Evolutionary conservation across 2,113 vertebrate species (phyloP).

Genomic region (Picathartes gymnocephalus): DNA sequence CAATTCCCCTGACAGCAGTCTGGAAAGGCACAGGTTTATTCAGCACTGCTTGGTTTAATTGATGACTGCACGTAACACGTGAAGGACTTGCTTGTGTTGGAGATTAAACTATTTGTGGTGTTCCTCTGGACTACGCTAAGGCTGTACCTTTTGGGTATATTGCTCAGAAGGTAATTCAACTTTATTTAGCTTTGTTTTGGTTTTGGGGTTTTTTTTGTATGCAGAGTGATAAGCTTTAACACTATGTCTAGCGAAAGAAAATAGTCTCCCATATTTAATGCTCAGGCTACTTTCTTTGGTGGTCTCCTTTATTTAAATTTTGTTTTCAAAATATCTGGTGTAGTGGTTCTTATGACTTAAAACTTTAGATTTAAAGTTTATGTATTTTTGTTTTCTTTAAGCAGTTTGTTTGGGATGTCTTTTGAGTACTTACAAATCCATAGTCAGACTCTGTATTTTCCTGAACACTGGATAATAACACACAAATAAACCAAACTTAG

Average conservation of each 20-base stretch:
- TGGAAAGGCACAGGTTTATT: neutral
- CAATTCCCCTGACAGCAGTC: neutral
- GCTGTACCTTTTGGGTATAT: neutral
- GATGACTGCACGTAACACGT: accelerated
- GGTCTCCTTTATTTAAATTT: neutral
- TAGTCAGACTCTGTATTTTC: neutral
- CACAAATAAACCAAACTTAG: neutral
- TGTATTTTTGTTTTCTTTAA: neutral
- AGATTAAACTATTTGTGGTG: neutral
- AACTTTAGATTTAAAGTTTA: neutral
- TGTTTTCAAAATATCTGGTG: neutral
- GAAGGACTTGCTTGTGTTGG: neutral
- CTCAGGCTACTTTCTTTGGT: slow-evolving; percentile 21
- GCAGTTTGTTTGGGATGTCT: neutral
- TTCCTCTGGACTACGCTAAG: neutral
- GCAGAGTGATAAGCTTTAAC: neutral
- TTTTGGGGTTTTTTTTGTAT: neutral
- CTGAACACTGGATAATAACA: neutral
- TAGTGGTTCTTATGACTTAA: neutral
- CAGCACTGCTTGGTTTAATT: neutral
- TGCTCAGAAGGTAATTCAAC: neutral
- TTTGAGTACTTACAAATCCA: neutral
- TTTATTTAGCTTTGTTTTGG: neutral
- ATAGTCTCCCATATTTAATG: neutral
- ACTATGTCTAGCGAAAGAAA: neutral